These are phyloP conservation scores for Poeciliopsis retropinna DNA, from an alignment of 2,113 vertebrate genomes.

Conservation along the genomic window DNA sequence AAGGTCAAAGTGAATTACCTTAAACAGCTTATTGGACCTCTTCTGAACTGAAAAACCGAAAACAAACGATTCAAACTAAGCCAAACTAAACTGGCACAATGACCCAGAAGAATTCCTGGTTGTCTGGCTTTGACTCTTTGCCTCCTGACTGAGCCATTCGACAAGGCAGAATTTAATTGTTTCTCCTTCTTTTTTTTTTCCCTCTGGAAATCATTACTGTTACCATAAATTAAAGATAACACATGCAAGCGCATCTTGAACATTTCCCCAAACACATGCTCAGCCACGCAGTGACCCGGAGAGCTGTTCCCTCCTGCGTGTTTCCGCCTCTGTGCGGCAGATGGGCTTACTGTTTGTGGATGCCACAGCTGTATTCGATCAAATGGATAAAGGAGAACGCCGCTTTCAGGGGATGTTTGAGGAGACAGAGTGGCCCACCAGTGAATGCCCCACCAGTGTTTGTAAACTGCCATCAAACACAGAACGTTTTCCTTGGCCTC, in stretches of 20 bases:
- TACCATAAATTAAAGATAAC: background rate
- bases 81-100: background rate
- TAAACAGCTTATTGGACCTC: background rate
- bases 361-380: conserved; percentile 66
- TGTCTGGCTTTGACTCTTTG: background rate
- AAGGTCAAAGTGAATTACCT: background rate
- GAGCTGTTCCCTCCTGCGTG: conserved; percentile 10
- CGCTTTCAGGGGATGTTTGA: conserved; percentile 48
- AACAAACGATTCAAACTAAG: background rate
- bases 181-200: background rate
- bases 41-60: conserved; percentile 4
- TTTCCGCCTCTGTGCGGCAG: conserved; percentile 18
- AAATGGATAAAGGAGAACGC: conserved; percentile 36
- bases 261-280: background rate
- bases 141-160: background rate
- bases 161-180: background rate
- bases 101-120: background rate
- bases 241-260: background rate
- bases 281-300: background rate
- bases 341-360: conserved; percentile 26
- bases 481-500: conserved; percentile 26
- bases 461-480: conserved; percentile 60
- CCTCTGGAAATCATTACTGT: background rate
- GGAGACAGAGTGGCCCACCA: conserved; percentile 37
- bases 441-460: conserved; percentile 53